Base-by-base conservation (phyloP, 2,888 invertebrate genomes). In the Macrosiphum euphorbiae region DNA sequence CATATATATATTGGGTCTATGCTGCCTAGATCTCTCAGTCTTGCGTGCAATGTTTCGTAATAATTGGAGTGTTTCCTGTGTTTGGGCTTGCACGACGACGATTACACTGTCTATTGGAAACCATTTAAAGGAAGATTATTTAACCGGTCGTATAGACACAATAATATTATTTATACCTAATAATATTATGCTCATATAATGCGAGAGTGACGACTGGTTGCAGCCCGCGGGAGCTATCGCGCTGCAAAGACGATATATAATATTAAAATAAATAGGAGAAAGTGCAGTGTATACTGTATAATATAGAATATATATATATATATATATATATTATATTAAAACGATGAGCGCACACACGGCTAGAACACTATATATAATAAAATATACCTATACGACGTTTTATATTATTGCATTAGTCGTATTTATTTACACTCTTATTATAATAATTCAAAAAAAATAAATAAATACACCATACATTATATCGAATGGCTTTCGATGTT, bases 251-350 rank as follows among this genome's bases (percentile, higher is more conserved):
- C 78, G 78, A 78, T 35, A 78, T 35, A 78, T 35, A 20, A 78
- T 78, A 78, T 78, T 78, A 78, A 35, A 78, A 78, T 78, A 78
- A 78, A 78, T 35, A 78, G 78, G 78, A 78, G 78, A 78, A 78
- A 78, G 78, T 78, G 35, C 78, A n/a, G 16, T 16, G 7, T 16
- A 16, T 44, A 44, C 44, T 44, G 7, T 44, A 44, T 44, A 44
- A 44, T 44, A 44, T 0, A 44, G 44, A 44, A 44, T 44, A 44
- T 1, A 47, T 47, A 47, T 0, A 47, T 44, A 44, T 24, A 24
- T 55, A 20, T 20, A 24, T 35, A 78, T 78, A n/a, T n/a, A 67
- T 78, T 78, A 0, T 20, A 78, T 78, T 35, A 78, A 78, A 78
- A 78, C 26, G 26, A 16, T 78, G 35, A 35, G 2, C 67, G 28